Conservation (phyloP, 2,797 vertebrate species). For the Acanthornis magna region DNA sequence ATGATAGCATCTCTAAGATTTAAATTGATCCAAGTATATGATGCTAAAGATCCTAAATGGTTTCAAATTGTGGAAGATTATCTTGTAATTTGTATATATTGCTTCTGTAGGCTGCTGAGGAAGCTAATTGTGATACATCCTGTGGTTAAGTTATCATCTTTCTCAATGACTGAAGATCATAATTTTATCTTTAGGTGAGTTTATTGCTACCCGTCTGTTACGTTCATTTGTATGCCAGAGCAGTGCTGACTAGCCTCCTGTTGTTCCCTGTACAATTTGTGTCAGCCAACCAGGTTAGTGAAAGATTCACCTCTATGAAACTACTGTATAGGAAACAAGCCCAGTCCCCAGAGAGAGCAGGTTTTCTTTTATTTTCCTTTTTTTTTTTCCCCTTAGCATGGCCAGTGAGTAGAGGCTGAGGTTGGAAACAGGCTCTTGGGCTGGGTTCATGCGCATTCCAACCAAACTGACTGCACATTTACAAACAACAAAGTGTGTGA, state of each 20-base stretch:
- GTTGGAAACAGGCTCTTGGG: background rate
- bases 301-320: constrained; percentile 3
- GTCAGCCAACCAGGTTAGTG: constrained; percentile 35
- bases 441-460: background rate
- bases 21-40: constrained; percentile 60
- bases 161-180: constrained; percentile 61
- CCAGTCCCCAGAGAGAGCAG: background rate
- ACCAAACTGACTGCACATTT: background rate
- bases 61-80: constrained; percentile 66
- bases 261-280: constrained; percentile 37
- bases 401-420: background rate
- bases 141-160: constrained; percentile 66
- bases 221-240: constrained; percentile 39
- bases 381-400: background rate
- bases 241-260: constrained; percentile 39
- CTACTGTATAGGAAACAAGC: background rate
- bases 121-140: constrained; percentile 64
- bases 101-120: constrained; percentile 64
- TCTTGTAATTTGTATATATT: constrained; percentile 68
- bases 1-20: constrained; percentile 53
- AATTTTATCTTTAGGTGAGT: constrained; percentile 65
- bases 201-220: constrained; percentile 41
- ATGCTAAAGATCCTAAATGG: constrained; percentile 64
- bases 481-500: background rate
- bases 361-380: background rate